Evolutionary conservation across 2,888 invertebrate species (phyloP), one percentile per base, ranked within the genome.

Genomic region (Dynastes tityus): DNA sequence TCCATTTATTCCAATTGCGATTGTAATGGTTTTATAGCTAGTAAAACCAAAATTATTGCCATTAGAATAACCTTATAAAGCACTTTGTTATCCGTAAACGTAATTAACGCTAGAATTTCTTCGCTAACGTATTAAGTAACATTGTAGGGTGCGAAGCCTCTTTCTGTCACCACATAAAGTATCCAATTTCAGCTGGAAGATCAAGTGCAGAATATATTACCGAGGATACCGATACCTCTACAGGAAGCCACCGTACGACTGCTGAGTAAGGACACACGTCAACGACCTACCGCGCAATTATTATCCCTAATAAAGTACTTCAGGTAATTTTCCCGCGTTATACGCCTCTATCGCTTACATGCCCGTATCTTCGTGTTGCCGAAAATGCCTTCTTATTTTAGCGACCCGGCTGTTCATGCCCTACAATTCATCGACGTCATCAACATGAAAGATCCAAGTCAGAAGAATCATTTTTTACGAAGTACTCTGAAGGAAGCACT

Each of bases 371-470:
- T 79, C 11, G n/a, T 6, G n/a, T 29, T 61, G 2, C 27, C 61
- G 22, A 27, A 40, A 37, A 67, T 67, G 6, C 63, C 22, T 32
- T 64, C 32, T 64, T 64, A 64, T 85, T 85, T 82, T 89, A 96
- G 96, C 85, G 98, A 98, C 90, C 94, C 96, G 65, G 94, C 96
- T 45, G 96, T 98, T 78, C 95, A 95, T 84, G 97, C 97, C 16
- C 92, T 99, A 84, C 97, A 98, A 89, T 96, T 96, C 87, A 90
- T 99, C 83, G 98, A 99, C 88, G 95, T 96, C 80, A 94, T 98
- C 86, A 95, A 95, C 85, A 95, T 96, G 94, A 97, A 97, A 89
- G 97, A 98, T 87, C 94, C 96, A 0, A 92, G 92, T 78, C 95
- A 96, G 87, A 97, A 97, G 89, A 92, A 94, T 13, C 95, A 96